Evolutionary conservation across 1,140 invertebrate species (phyloP).

Genomic region (Limonius californicus): DNA sequence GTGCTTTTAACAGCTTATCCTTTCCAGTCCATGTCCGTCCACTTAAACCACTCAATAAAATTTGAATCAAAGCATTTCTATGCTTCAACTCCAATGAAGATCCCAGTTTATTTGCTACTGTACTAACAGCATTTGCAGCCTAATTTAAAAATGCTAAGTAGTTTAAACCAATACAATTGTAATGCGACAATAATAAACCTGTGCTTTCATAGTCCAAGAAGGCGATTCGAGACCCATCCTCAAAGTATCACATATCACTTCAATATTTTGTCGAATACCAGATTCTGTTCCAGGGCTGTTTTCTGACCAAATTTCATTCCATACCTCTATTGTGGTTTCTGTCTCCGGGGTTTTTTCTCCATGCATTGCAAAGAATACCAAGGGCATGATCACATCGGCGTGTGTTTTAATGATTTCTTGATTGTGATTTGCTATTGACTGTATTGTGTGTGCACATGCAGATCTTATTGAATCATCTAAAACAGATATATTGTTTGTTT

Average conservation of each 20-base stretch:
- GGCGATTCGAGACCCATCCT: slow-evolving; percentile 69
- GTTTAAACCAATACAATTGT: not conserved
- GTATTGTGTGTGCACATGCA: slow-evolving; percentile 73
- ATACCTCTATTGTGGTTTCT: slow-evolving; percentile 65
- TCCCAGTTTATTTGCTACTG: slow-evolving; percentile 72
- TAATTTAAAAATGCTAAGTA: slow-evolving; percentile 38
- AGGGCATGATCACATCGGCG: slow-evolving; percentile 71
- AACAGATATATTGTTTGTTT: not conserved
- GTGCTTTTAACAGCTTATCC: slow-evolving; percentile 71
- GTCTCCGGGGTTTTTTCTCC: slow-evolving; percentile 64
- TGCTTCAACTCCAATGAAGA: slow-evolving; percentile 61
- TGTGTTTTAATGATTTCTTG: slow-evolving; percentile 79
- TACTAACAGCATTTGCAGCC: slow-evolving; percentile 75
- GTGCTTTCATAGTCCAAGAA: slow-evolving; percentile 84
- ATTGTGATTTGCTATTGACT: slow-evolving; percentile 78
- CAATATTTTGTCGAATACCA: slow-evolving; percentile 73
- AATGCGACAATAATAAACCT: slow-evolving; percentile 50
- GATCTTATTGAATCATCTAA: slow-evolving; percentile 65
- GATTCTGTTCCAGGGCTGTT: slow-evolving; percentile 80
- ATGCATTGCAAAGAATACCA: slow-evolving; percentile 88
- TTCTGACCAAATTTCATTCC: slow-evolving; percentile 88
- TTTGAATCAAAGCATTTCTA: slow-evolving; percentile 61
- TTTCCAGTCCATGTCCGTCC: slow-evolving; percentile 89
- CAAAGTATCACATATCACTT: slow-evolving; percentile 67
- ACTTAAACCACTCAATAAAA: slow-evolving; percentile 67